Conservation (phyloP, 2,888 invertebrate species). For the Argynnis bischoffii region DNA sequence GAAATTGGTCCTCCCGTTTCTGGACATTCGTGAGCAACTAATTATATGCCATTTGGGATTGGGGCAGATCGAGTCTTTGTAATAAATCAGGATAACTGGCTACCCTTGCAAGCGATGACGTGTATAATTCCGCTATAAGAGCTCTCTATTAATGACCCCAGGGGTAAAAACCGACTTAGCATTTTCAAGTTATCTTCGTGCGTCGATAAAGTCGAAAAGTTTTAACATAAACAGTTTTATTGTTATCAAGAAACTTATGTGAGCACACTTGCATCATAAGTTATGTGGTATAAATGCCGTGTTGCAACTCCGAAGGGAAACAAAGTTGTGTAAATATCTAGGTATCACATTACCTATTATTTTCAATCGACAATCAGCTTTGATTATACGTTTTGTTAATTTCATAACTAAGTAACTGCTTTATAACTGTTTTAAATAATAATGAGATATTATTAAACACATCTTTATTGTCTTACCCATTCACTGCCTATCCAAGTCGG, state of each 20-base stretch:
- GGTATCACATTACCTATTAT: slow-evolving; percentile 38
- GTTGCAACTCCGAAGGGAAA: slow-evolving; percentile 26
- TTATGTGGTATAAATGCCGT: slow-evolving; percentile 23
- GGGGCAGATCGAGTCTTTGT: slow-evolving; percentile 39
- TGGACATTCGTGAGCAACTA: slow-evolving; percentile 56
- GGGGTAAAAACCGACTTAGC: too few species aligned
- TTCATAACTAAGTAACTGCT: neutral
- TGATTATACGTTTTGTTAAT: slow-evolving; percentile 1
- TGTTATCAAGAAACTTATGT: slow-evolving; percentile 11
- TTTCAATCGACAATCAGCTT: slow-evolving; percentile 4
- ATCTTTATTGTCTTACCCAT: too few species aligned
- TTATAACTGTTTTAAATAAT: neutral
- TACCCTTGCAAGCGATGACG: slow-evolving; percentile 15
- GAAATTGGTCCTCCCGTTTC: slow-evolving; percentile 13
- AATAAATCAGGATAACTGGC: slow-evolving; percentile 68
- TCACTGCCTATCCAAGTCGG: too few species aligned
- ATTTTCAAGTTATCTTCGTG: slow-evolving; percentile 1
- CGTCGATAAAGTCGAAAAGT: slow-evolving; percentile 4
- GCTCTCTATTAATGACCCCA: too few species aligned
- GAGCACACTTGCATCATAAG: slow-evolving; percentile 22
- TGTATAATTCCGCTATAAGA: too few species aligned
- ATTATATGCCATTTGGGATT: slow-evolving; percentile 60
- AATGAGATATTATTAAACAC: too few species aligned
- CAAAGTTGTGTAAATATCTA: slow-evolving; percentile 46
- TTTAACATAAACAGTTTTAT: slow-evolving; percentile 6